Percentiles rank a stretch among this genome's conserved stretches.
phyloP scores from a whole-genome alignment of 2,888 invertebrate species.

The Chrysolina americana region DNA sequence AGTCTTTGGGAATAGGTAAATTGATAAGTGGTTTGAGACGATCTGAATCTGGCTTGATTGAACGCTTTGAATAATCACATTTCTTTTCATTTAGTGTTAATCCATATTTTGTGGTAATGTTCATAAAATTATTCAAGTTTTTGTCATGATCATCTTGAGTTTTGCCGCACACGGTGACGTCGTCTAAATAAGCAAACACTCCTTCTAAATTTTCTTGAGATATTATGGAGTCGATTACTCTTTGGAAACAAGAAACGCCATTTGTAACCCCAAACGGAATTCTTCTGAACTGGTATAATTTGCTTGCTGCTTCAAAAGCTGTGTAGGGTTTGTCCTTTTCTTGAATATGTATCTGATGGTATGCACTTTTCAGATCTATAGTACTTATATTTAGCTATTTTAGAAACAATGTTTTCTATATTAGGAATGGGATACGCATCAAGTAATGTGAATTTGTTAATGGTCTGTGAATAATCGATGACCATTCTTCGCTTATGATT shows the following conservation, averaged over 20 bases:
- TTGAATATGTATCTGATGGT: too few relatives aligned
- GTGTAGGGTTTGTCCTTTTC: too few relatives aligned
- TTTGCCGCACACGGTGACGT: constrained; percentile 17
- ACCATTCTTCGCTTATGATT: constrained; percentile 50
- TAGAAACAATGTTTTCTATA: constrained; percentile 30
- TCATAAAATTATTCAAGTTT: not conserved
- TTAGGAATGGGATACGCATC: constrained; percentile 51
- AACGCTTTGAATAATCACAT: not conserved
- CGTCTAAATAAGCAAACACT: constrained; percentile 10
- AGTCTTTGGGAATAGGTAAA: not conserved
- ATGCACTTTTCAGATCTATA: too few relatives aligned
- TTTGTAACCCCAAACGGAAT: too few relatives aligned
- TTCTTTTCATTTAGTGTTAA: not conserved
- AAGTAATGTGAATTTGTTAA: constrained; percentile 51
- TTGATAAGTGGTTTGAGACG: constrained; percentile 7
- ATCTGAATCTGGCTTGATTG: constrained; percentile 15
- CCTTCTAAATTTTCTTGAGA: constrained; percentile 9
- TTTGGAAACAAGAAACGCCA: too few relatives aligned
- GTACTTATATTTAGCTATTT: too few relatives aligned
- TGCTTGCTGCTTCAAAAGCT: too few relatives aligned
- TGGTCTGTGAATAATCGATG: constrained; percentile 54
- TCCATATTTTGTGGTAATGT: not conserved
- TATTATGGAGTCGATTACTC: too few relatives aligned
- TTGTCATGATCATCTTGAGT: not conserved
- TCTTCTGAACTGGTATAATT: too few relatives aligned